Base-by-base conservation (phyloP, 2,113 vertebrate genomes). In the Caranx ignobilis region DNA sequence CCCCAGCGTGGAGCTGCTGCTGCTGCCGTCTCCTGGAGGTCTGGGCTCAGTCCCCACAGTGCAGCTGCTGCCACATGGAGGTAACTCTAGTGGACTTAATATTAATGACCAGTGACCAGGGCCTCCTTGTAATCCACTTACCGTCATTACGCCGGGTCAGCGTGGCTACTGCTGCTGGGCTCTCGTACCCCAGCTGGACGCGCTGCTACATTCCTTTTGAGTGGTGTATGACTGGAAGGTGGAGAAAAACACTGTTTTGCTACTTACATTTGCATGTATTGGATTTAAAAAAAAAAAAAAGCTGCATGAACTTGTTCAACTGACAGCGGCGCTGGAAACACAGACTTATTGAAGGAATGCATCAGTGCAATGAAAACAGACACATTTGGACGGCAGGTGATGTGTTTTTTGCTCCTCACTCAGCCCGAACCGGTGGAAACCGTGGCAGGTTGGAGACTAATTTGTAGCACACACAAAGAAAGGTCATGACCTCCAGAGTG, bases 51-150 rank as follows among this genome's bases (percentile, higher is more conserved):
- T 90, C 85, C 83, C 86, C 60, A 70, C 66, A 75, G 87, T 83
- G 76, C 13, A 71, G 80, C 83, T 62, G 61, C 87, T 75, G 77
- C 81, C 85, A 87, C 80, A 72, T 75, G 59, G 54, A 80, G 63
- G 88, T 82, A 90, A 92, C 79, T 86, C 39, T 79, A 91, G 85
- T 13, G 41, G 77, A 83, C 72, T 91, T 34, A 68, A 37, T 81
- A 86, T 85, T 88, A 90, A 87, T 84, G 84, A 89, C 86, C 83
- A 83, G 74, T 84, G 89, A 90, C 88, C 82, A 59, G 81, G 82
- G 81, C 82, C 86, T 90, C 73, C 85, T 90, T 87, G 86, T 89
- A 91, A 92, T 92, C 86, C 88, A 91, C 87, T 93, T 92, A 91
- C 2, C 66, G 11, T 90, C 87, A 87, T 91, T 88, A 92, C 84